These are phyloP conservation scores for Abramis brama DNA, from an alignment of 2,113 vertebrate genomes.

Conservation along the genomic window DNA sequence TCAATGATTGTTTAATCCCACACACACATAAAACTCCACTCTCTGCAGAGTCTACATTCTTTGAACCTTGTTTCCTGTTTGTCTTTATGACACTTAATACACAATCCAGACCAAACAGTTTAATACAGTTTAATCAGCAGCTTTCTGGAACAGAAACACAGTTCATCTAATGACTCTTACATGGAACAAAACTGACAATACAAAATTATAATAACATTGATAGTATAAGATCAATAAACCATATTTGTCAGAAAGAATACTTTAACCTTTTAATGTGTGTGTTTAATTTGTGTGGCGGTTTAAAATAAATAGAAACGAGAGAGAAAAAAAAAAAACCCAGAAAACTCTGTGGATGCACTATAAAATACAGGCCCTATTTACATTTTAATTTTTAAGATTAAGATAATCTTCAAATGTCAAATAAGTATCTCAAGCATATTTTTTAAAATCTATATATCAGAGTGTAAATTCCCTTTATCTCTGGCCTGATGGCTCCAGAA, in stretches of 20 bases:
- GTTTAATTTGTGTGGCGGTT: background rate
- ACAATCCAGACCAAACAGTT: conserved; percentile 29
- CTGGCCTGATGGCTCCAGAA: conserved; percentile 28
- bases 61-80: conserved; percentile 12
- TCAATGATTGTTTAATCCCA: background rate
- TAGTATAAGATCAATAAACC: background rate
- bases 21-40: background rate
- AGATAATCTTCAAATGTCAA: background rate
- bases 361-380: background rate
- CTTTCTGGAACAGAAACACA: conserved; percentile 8
- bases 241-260: background rate
- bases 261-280: background rate
- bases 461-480: conserved; percentile 46
- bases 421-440: background rate
- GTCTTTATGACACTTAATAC: conserved; percentile 34
- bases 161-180: background rate
- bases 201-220: background rate
- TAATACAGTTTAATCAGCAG: conserved; percentile 11
- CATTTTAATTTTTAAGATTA: background rate
- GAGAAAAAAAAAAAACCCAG: too few relatives aligned
- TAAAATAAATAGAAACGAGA: conserved; percentile 5
- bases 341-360: background rate
- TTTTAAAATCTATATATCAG: background rate
- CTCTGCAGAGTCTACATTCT: background rate
- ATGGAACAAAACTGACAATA: background rate